Evolutionary conservation across 2,113 vertebrate species (phyloP), one percentile per base, ranked within the genome.

Genomic region (Plecturocebus donacophilus): DNA sequence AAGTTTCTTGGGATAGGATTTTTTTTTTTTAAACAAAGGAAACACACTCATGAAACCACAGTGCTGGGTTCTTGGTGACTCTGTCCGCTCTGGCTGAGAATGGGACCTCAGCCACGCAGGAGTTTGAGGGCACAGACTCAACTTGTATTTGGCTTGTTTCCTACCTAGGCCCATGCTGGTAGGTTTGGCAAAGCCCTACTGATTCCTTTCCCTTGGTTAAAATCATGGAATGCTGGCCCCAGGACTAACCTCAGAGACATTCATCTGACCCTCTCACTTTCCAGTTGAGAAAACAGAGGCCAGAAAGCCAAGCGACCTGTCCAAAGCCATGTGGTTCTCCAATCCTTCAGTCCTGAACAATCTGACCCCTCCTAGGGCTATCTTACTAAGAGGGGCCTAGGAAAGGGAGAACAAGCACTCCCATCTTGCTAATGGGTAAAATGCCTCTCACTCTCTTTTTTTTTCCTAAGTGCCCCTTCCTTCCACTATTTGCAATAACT

Each of bases 341-440:
- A 56, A 73, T 58, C 45, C 47, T 91, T 54, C 75, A 61, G 84
- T 87, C n/a, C 71, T 47, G 27, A 91, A 54, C 19, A 11, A 56
- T 56, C 64, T 80, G 77, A 93, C 23, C 58, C 49, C 47, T 84
- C 71, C 32, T 47, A 3, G 3, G 13, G 66, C 32, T 86, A 42
- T 77, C 35, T 75, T 54, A 79, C 21, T 71, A 85, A 21, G 27
- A 10, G 64, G 5, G 30, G 3, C 14, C 73, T 90, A 5, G 42
- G 75, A 73, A 47, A 61, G 35, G 3, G 6, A 16, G 2, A 64
- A 9, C 38, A 42, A 56, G 52, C 38, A 32, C 35, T 49, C 45
- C 27, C 56, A 64, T 40, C 45, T 84, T 76, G 23, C 75, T 96
- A 83, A 82, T 91, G 47, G 95, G 75, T 89, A 66, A 82, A 86